Conservation (phyloP, 30 jellyfish, hydroid and myxozoan species). For the Turritopsis dohrnii region DNA sequence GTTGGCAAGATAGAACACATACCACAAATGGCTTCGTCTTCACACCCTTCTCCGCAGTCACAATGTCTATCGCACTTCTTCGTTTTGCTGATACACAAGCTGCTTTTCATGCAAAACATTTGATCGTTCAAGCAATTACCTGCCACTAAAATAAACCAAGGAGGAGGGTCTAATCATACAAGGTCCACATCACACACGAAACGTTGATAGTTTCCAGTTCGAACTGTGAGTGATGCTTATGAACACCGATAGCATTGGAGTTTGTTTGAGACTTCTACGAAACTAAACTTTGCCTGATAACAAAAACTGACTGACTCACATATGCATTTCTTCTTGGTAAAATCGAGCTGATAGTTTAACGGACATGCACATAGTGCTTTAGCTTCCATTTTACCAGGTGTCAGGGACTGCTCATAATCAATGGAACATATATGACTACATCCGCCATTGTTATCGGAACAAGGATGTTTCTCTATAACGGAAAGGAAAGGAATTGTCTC, state of each 20-base stretch:
- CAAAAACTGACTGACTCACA: no score
- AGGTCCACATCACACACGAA: no score
- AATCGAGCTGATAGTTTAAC: background rate
- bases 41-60: conserved; percentile 24
- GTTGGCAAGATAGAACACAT: background rate
- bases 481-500: no score
- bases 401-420: conserved; percentile 22
- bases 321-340: background rate
- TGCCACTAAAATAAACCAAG: background rate
- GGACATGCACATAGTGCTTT: conserved; percentile 86
- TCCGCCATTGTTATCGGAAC: conserved; percentile 64
- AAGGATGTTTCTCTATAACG: conserved; percentile 61
- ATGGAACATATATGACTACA: conserved; percentile 89
- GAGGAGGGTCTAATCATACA: no score
- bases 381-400: conserved; percentile 8
- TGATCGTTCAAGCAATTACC: conserved; percentile 2
- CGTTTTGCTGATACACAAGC: conserved; percentile 11
- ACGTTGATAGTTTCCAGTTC: no score
- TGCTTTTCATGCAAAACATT: conserved; percentile 13
- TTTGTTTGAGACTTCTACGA: background rate
- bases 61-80: conserved; percentile 9
- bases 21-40: conserved; percentile 20
- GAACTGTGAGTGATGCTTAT: no score
- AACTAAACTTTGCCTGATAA: no score
- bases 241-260: no score